Evolutionary conservation across 1,140 invertebrate species (phyloP).

Genomic region (Aethina tumida): DNA sequence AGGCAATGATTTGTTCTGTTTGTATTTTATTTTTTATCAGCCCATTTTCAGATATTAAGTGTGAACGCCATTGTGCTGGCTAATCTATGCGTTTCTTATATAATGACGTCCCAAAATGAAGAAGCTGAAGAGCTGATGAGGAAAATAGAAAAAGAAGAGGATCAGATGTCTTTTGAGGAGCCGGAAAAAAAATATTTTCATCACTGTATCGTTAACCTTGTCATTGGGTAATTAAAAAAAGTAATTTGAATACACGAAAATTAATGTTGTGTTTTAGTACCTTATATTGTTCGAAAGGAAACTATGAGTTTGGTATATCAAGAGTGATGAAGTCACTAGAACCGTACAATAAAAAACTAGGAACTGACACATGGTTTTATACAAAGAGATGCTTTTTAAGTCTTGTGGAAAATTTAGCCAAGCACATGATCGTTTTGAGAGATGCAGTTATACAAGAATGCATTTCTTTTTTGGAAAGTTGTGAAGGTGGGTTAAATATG

Average conservation of each 20-base stretch:
- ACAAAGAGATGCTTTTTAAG: conserved; percentile 91
- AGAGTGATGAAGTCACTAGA: conserved; percentile 96
- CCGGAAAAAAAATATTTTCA: conserved; percentile 94
- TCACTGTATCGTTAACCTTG: conserved; percentile 96
- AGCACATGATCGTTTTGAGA: conserved; percentile 82
- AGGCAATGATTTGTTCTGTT: conserved; percentile 10
- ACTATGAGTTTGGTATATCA: conserved; percentile 98
- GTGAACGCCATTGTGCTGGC: conserved; percentile 95
- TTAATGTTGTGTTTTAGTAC: conserved; percentile 46
- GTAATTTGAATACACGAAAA: conserved; percentile 1
- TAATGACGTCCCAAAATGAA: conserved; percentile 98
- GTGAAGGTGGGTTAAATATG: conserved; percentile 48
- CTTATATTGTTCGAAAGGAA: conserved; percentile 96
- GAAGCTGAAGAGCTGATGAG: conserved; percentile 98
- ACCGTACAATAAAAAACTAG: conserved; percentile 90
- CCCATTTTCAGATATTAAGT: conserved; percentile 64
- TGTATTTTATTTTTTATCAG: background rate
- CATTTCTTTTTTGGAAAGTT: conserved; percentile 86
- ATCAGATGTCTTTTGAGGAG: conserved; percentile 83
- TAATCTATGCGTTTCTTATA: conserved; percentile 97
- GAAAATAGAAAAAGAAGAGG: conserved; percentile 97
- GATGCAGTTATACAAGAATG: conserved; percentile 86
- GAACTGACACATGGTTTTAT: conserved; percentile 96
- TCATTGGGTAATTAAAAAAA: conserved; percentile 65
- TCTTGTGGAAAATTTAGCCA: conserved; percentile 83